Conservation (phyloP, 2,113 vertebrate species). For the Cinclus cinclus region DNA sequence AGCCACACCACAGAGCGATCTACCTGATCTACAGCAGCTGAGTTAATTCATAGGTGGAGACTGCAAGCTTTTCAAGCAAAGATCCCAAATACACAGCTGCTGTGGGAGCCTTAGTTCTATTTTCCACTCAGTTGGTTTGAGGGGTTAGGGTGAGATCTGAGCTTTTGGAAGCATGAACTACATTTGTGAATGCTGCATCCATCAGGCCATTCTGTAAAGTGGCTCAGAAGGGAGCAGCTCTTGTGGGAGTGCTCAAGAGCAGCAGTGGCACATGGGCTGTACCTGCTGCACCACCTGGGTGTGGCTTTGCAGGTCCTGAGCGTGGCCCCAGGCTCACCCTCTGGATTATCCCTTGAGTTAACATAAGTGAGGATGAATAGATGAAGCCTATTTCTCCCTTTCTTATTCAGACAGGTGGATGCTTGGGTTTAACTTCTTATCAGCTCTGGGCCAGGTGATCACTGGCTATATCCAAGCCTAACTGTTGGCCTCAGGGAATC, state of each 20-base stretch:
- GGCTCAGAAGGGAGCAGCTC: not conserved
- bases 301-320: not conserved
- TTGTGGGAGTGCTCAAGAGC: rapidly evolving
- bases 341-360: not conserved
- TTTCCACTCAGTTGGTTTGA: not conserved
- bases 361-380: not conserved
- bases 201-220: not conserved
- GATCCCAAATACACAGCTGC: not conserved
- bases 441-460: not conserved
- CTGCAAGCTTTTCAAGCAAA: not conserved
- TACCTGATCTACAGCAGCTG: not conserved
- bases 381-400: not conserved
- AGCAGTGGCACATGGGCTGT: not conserved
- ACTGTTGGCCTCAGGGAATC: not conserved
- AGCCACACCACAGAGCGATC: not conserved
- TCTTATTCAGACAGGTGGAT: not conserved
- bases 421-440: not conserved
- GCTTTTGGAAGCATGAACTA: not conserved
- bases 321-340: not conserved
- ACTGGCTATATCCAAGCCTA: not conserved
- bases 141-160: not conserved
- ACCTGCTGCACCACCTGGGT: not conserved
- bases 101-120: not conserved
- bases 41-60: not conserved
- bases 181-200: not conserved